These are phyloP conservation scores for Chromobotia macracanthus DNA, from an alignment of 2,797 vertebrate species.

Conservation along the genomic window DNA sequence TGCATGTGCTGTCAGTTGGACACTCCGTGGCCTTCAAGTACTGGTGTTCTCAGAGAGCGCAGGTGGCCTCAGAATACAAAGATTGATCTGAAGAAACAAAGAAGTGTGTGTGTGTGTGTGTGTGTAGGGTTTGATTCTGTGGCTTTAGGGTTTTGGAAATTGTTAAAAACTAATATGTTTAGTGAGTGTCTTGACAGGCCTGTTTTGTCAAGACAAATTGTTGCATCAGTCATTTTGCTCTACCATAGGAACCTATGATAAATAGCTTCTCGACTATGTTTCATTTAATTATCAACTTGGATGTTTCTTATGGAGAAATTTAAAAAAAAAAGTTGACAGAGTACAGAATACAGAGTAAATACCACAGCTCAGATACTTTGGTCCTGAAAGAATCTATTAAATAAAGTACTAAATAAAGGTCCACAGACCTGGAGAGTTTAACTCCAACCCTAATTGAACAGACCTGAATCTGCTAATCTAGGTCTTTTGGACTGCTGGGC, in stretches of 20 bases:
- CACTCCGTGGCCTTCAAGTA: constrained; percentile 64
- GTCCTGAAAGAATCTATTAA: no score
- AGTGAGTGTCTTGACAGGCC: not conserved
- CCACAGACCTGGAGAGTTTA: no score
- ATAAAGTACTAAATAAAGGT: no score
- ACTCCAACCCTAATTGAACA: no score
- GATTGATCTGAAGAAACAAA: constrained; percentile 51
- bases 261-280: not conserved
- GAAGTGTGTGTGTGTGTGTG: constrained; percentile 39
- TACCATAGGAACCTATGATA: not conserved
- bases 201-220: not conserved
- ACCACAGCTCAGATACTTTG: no score
- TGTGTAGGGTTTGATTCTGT: constrained; percentile 14
- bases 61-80: constrained; percentile 54
- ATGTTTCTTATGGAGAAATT: not conserved
- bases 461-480: no score
- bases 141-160: not conserved
- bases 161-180: not conserved
- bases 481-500: no score
- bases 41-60: constrained; percentile 39
- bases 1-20: constrained; percentile 64
- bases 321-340: no score
- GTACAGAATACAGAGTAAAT: no score
- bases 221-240: not conserved
- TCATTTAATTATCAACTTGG: not conserved